These are phyloP conservation scores for Drosophila pseudoananassae DNA, from an alignment of 1,140 invertebrate species.

Conservation along the genomic window DNA sequence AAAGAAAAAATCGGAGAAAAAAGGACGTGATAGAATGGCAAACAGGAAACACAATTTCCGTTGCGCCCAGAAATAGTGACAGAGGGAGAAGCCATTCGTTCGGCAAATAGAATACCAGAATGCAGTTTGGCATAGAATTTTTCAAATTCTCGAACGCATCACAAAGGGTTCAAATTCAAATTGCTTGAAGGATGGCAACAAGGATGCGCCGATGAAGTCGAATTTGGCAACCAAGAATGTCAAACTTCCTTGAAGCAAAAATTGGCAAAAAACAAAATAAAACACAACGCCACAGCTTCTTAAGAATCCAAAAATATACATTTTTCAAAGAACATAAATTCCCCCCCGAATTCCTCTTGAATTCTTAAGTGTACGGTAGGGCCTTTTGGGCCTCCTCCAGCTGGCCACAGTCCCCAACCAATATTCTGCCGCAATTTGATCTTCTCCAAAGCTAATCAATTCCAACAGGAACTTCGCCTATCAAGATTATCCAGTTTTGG, in stretches of 20 bases:
- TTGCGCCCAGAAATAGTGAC: conserved; percentile 22
- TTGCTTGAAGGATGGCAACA: conserved; percentile 1
- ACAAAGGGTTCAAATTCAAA: conserved; percentile 5
- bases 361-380: too few relatives aligned
- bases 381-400: neutral
- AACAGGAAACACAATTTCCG: conserved; percentile 74
- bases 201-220: neutral
- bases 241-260: neutral
- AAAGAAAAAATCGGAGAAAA: neutral
- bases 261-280: neutral
- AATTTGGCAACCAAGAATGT: neutral
- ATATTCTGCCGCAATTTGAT: conserved; percentile 33
- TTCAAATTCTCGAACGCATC: conserved; percentile 6
- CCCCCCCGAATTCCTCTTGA: neutral
- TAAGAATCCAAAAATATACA: too few relatives aligned
- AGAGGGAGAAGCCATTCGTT: conserved; percentile 25
- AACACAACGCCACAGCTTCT: too few relatives aligned
- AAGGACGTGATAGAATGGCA: conserved; percentile 9
- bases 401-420: conserved; percentile 20
- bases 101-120: conserved; percentile 32
- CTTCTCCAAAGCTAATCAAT: conserved; percentile 33
- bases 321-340: too few relatives aligned
- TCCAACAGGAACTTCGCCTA: conserved; percentile 20
- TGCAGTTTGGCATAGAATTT: conserved; percentile 13
- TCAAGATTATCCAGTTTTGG: conserved; percentile 48